Evolutionary conservation across 1,140 invertebrate genomes (phyloP).

Genomic region (Chymomyza costata): DNA sequence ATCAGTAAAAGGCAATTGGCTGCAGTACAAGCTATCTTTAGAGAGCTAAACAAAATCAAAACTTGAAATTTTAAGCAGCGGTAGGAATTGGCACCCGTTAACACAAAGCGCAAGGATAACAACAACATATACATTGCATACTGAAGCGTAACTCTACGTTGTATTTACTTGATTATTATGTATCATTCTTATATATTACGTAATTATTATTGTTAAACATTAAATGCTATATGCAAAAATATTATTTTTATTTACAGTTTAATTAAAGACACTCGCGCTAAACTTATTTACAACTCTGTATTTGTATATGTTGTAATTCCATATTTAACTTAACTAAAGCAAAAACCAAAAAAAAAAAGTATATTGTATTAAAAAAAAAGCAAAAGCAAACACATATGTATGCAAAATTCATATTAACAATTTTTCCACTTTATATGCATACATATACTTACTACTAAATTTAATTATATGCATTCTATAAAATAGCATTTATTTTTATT

Average conservation of each 20-base stretch:
- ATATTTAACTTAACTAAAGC: constrained; percentile 41
- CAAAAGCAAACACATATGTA: constrained; percentile 27
- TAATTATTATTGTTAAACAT: constrained; percentile 10
- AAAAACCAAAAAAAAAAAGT: constrained; percentile 18
- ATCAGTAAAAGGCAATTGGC: too few species aligned
- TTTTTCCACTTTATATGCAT: constrained; percentile 9
- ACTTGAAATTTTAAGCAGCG: too few species aligned
- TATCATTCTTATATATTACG: background rate
- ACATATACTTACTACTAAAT: constrained; percentile 7
- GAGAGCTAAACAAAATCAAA: too few species aligned
- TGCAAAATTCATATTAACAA: constrained; percentile 28
- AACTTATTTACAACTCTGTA: constrained; percentile 58
- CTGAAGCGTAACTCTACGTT: too few species aligned
- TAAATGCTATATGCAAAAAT: constrained; percentile 20
- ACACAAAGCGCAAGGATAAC: too few species aligned
- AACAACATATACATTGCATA: too few species aligned
- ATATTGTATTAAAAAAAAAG: constrained; percentile 11
- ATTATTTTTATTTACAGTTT: constrained; percentile 49
- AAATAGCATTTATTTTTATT: constrained; percentile 8
- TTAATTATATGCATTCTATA: background rate
- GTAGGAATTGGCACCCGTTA: too few species aligned
- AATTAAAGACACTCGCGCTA: constrained; percentile 62
- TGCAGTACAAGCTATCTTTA: too few species aligned
- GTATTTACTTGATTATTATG: too few species aligned
- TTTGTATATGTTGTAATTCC: constrained; percentile 67